Conservation (phyloP, 1,140 invertebrate species). For the Bombus affinis region DNA sequence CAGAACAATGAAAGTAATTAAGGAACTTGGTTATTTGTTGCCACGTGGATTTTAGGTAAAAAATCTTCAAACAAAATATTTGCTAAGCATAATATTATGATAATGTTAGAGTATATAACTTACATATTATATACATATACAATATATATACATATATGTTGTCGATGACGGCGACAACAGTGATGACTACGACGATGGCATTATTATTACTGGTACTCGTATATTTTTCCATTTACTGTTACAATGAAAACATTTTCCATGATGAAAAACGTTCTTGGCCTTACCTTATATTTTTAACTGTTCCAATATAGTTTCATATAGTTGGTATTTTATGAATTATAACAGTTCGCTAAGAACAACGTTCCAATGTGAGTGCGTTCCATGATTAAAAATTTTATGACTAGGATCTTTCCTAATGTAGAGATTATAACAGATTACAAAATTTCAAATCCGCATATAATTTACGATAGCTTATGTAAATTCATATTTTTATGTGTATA, state of each 20-base stretch:
- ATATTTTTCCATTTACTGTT: conserved; percentile 66
- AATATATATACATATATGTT: conserved; percentile 71
- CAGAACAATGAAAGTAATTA: conserved; percentile 81
- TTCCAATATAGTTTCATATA: conserved; percentile 12
- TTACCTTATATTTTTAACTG: conserved; percentile 44
- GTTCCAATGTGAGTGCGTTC: not conserved
- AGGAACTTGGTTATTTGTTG: conserved; percentile 79
- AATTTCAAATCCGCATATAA: not conserved
- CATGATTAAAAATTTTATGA: not conserved
- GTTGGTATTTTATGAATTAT: conserved; percentile 23
- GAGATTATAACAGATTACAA: not conserved
- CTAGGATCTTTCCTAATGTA: not conserved
- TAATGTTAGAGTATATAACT: conserved; percentile 71
- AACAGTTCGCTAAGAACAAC: not conserved
- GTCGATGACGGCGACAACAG: conserved; percentile 67
- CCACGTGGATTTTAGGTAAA: conserved; percentile 77
- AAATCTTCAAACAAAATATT: conserved; percentile 74
- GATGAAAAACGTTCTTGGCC: conserved; percentile 41
- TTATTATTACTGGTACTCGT: conserved; percentile 49
- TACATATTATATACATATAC: conserved; percentile 57
- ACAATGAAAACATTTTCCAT: conserved; percentile 41
- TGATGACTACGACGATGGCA: conserved; percentile 50
- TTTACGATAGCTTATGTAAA: not conserved
- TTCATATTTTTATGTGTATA: not conserved
- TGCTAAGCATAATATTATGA: conserved; percentile 75